These are phyloP conservation scores for Diploptera punctata DNA, from an alignment of 2,888 invertebrate genomes.

Conservation along the genomic window DNA sequence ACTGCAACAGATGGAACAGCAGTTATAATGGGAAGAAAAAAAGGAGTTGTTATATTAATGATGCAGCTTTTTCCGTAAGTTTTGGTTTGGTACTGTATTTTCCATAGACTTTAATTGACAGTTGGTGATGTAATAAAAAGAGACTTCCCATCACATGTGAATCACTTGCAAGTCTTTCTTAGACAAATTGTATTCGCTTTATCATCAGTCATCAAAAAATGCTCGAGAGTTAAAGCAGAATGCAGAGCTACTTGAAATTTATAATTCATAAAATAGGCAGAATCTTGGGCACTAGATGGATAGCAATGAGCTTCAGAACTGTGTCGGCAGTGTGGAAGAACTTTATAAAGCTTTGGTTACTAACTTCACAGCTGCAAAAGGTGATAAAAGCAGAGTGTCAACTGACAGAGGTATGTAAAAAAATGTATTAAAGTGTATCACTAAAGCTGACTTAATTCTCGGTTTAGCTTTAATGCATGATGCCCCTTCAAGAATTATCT, in stretches of 20 bases:
- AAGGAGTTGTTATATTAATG: too few relatives aligned
- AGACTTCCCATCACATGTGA: slow-evolving; percentile 18
- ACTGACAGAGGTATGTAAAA: too few relatives aligned
- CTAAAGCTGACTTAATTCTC: too few relatives aligned
- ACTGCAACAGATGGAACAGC: slow-evolving; percentile 1
- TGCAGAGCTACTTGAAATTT: slow-evolving; percentile 28
- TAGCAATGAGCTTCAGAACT: slow-evolving; percentile 37
- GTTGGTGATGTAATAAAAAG: slow-evolving; percentile 31
- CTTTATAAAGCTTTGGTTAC: too few relatives aligned
- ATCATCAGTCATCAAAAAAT: slow-evolving; percentile 40
- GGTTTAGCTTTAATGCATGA: too few relatives aligned
- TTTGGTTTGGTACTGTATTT: slow-evolving; percentile 40
- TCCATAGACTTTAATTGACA: slow-evolving; percentile 37
- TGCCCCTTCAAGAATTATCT: too few relatives aligned
- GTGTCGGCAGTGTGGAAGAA: slow-evolving; percentile 39
- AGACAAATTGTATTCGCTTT: slow-evolving; percentile 39
- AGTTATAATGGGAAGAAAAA: too few relatives aligned
- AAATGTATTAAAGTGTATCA: too few relatives aligned
- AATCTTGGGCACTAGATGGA: slow-evolving; percentile 38
- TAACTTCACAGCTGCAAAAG: too few relatives aligned
- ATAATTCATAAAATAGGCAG: slow-evolving; percentile 42
- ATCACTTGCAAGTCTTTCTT: slow-evolving; percentile 42
- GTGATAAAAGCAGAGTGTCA: too few relatives aligned
- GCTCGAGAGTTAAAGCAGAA: slow-evolving; percentile 38
- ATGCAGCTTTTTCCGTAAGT: too few relatives aligned